Evolutionary conservation across 2,888 invertebrate species (phyloP), one percentile per base, ranked within the genome.

Genomic region (Sceliomorpha sp.): DNA sequence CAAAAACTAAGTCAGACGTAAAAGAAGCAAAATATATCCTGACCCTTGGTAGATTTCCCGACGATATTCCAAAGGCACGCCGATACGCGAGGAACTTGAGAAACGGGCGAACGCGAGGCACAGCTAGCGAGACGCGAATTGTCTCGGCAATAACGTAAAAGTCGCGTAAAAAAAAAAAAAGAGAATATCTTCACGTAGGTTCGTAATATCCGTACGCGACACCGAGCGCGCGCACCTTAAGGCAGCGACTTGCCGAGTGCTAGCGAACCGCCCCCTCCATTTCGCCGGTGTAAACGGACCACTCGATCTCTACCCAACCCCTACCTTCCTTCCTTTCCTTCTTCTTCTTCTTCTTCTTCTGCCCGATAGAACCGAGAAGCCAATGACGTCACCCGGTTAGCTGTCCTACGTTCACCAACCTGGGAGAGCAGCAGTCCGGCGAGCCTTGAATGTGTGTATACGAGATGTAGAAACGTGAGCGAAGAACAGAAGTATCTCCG

Each of bases 221-320:
- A 75, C 77, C 78, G 77, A 77, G 77, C 78, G 79, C 76, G 82
- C 81, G 81, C 85, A 85, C 83, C 84, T 83, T 82, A 80, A 76
- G 79, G 75, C 79, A 79, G 77, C 80, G 77, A 78, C 83, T 81
- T 74, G 77, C 77, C 70, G 83, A 76, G 81, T 76, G 77, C 83
- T 76, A 82, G 77, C 73, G 78, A 84, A 79, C 81, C 78, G 75
- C 84, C 83, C 85, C 83, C 85, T 81, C 81, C 79, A 76, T 68
- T 69, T 51, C 44, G 27, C 66, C 72, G 42, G 51, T 63, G 70
- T 68, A 67, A 73, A 72, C 70, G 71, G 72, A 58, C 72, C 51
- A 53, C 67, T 40, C 71, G 71, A 71, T 60, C 68, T 64, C 56
- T 44, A 60, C 62, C 47, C 60, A 60, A 64, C 72, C 72, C 72